Evolutionary conservation across 2,113 vertebrate species (phyloP).

Genomic region (Colius striatus): DNA sequence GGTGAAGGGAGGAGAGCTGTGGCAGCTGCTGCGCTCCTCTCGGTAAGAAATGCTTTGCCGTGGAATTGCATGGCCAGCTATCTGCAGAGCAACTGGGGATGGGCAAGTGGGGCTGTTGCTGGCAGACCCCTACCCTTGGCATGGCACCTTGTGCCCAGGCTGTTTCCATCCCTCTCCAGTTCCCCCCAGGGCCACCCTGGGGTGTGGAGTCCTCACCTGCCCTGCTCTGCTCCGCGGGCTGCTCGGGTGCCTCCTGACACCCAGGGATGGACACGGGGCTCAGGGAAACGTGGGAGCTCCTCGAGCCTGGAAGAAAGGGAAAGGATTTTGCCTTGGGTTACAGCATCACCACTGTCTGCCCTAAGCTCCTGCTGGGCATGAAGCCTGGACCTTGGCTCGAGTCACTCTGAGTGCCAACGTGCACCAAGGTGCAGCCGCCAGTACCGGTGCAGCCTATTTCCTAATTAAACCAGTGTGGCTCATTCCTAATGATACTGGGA

Average conservation of each 20-base stretch:
- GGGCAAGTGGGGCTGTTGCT: not conserved
- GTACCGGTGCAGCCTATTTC: not conserved
- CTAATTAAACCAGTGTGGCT: too few relatives aligned
- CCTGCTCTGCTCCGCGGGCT: not conserved
- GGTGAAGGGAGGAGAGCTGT: accelerated
- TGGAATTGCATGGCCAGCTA: accelerated
- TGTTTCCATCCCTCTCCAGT: not conserved
- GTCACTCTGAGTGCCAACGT: not conserved
- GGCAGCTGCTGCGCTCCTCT: not conserved
- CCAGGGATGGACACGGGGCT: not conserved
- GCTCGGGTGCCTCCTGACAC: not conserved
- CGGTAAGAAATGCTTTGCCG: not conserved
- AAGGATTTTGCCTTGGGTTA: not conserved
- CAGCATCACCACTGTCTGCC: not conserved
- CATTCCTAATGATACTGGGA: accelerated
- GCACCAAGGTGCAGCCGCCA: accelerated
- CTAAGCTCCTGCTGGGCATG: accelerated
- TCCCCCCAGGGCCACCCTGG: accelerated
- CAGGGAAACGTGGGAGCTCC: not conserved
- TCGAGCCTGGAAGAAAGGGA: slow-evolving; percentile 24
- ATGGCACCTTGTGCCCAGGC: accelerated
- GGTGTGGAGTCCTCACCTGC: slow-evolving; percentile 29
- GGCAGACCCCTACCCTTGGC: not conserved
- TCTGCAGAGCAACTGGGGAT: not conserved
- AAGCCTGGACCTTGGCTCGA: accelerated